Evolutionary conservation across 2,113 vertebrate genomes (phyloP).

Genomic region (Eulacestoma nigropectus): DNA sequence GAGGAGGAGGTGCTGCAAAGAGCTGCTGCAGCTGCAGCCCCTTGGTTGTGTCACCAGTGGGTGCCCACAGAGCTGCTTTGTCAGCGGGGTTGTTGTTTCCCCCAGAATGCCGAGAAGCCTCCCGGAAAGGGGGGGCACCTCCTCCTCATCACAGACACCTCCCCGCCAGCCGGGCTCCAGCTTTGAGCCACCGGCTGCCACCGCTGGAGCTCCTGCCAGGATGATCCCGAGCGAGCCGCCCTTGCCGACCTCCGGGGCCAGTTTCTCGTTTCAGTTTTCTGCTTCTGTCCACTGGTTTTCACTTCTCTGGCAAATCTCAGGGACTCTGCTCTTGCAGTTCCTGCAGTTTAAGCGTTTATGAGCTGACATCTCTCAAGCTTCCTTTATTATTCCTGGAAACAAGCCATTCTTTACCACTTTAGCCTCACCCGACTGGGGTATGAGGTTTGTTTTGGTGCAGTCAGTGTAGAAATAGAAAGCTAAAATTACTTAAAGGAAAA

Average conservation of each 20-base stretch:
- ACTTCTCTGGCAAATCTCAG: not conserved
- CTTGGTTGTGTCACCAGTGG: not conserved
- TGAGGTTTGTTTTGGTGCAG: not conserved
- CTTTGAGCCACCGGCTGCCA: fast-evolving
- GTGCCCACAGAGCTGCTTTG: not conserved
- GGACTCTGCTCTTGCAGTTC: not conserved
- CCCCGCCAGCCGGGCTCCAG: fast-evolving
- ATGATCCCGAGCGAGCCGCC: fast-evolving
- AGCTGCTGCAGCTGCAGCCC: not conserved
- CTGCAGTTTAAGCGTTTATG: not conserved
- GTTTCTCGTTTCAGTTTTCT: not conserved
- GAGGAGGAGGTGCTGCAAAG: not conserved
- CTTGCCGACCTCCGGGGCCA: fast-evolving
- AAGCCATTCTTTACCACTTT: not conserved
- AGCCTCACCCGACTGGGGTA: not conserved
- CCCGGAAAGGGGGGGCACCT: not conserved
- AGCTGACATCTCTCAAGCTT: not conserved
- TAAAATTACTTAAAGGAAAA: not conserved
- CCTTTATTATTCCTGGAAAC: not conserved
- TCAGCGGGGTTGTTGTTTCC: not conserved
- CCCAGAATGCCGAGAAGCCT: not conserved
- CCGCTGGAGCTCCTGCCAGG: fast-evolving
- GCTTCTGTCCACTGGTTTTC: not conserved
- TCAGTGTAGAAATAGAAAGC: not conserved
- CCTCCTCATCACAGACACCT: too few species aligned